Conservation (phyloP, 2,888 invertebrate genomes). For the Merodon equestris region DNA sequence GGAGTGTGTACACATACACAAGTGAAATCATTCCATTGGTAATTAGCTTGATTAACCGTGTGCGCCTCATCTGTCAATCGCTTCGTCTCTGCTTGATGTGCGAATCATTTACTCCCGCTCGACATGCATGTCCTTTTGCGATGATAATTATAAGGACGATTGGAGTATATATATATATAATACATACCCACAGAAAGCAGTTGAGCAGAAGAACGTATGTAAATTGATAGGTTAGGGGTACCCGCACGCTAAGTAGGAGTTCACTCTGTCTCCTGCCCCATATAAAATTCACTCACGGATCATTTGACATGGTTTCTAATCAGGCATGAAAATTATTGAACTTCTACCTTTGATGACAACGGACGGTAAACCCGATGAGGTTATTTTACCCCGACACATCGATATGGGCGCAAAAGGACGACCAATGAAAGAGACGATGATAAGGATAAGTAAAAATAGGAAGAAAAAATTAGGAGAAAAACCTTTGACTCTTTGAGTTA, state of each 20-base stretch:
- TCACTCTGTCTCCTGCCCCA: constrained; percentile 17
- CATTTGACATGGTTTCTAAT: constrained; percentile 62
- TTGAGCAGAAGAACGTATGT: constrained; percentile 24
- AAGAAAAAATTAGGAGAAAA: not conserved
- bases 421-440: too few relatives aligned
- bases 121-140: not conserved
- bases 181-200: too few relatives aligned
- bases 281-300: constrained; percentile 53
- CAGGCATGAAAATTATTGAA: constrained; percentile 62
- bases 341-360: constrained; percentile 55
- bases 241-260: not conserved
- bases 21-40: constrained; percentile 26
- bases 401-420: too few relatives aligned
- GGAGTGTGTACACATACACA: not conserved
- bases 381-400: constrained; percentile 19
- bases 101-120: not conserved
- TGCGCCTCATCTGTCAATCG: constrained; percentile 36
- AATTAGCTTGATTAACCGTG: constrained; percentile 56
- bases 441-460: not conserved
- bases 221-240: constrained; percentile 41
- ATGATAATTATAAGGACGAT: too few relatives aligned
- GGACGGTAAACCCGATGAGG: constrained; percentile 9
- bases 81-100: too few relatives aligned
- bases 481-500: constrained; percentile 26
- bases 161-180: too few relatives aligned